Evolutionary conservation across 2,797 vertebrate species (phyloP), one percentile per base, ranked within the genome.

Genomic region (Benthosema pterotum): DNA sequence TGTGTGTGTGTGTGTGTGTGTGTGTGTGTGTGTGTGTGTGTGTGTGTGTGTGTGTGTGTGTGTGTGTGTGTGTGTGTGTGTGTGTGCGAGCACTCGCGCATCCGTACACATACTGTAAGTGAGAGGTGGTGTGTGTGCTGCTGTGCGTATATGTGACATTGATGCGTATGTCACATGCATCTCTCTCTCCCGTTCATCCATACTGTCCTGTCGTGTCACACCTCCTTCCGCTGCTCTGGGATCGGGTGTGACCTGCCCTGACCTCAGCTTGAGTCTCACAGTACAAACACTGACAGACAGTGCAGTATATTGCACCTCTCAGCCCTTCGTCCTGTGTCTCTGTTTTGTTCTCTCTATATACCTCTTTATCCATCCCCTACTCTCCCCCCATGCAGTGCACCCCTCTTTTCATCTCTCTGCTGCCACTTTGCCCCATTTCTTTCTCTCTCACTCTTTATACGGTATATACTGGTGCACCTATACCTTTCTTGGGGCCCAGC

Each of bases 211-310:
- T 48, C 71, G 46, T 82, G 67, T 81, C 72, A 72, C 57, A 67
- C 72, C 52, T 76, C 46, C 72, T 65, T 70, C 17, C 69, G 4
- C 45, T 15, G 45, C n/a, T 15, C 45, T 13, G 13, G 32, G 32
- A 32, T 32, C 28, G 11, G 7, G 22, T 22, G 17, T 67, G 79
- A 80, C 73, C 78, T 25, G 22, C 22, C 67, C 69, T 28, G 11
- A 15, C 43, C 43, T 49, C 4, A 25, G 1, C 51, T 51, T n/a
- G 51, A 58, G 76, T 69, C 72, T 80, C 64, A 55, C 42, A 60
- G 80, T 80, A 85, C 80, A 84, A 86, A 88, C 72, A 51, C 75
- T 57, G 64, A 65, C 79, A 75, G 71, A 67, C 80, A 60, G 59
- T 43, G 4, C 42, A 43, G 32, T 38, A 7, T 32, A 38, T 9